Evolutionary conservation across 2,888 invertebrate species (phyloP).

Genomic region (Heteromyza rotundicornis): DNA sequence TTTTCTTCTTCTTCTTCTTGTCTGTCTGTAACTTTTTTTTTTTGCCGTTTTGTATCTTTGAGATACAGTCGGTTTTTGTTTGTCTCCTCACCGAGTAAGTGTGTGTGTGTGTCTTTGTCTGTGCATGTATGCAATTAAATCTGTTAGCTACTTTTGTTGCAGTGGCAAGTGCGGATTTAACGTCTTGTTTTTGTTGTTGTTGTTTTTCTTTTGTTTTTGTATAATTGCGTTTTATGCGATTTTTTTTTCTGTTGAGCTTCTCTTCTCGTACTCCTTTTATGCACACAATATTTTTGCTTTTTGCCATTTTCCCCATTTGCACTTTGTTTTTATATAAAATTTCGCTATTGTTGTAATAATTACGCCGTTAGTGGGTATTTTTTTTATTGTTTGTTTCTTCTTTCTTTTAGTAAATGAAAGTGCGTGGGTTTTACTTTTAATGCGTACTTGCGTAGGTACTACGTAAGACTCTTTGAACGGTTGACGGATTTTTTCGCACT

Average conservation of each 20-base stretch:
- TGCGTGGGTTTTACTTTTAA: constrained; percentile 4
- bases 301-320: constrained; percentile 4
- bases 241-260: constrained; percentile 9
- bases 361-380: not conserved
- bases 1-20: constrained; percentile 1
- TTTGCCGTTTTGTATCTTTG: constrained; percentile 8
- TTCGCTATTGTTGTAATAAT: constrained; percentile 4
- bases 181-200: constrained; percentile 3
- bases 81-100: too few species aligned
- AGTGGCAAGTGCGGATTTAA: constrained; percentile 20
- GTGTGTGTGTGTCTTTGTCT: not conserved
- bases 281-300: not conserved
- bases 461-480: too few species aligned
- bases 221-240: not conserved
- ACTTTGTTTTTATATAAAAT: constrained; percentile 9
- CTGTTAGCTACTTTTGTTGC: constrained; percentile 16
- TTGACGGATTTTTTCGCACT: too few species aligned
- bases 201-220: constrained; percentile 1
- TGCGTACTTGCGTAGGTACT: too few species aligned
- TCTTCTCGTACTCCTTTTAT: too few species aligned
- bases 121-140: constrained; percentile 20
- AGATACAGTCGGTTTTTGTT: not conserved
- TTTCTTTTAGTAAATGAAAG: constrained; percentile 9
- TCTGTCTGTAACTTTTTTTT: constrained; percentile 4
- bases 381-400: not conserved